Evolutionary conservation across 2,888 invertebrate species (phyloP).

Genomic region (Cremastobaeus sp.): DNA sequence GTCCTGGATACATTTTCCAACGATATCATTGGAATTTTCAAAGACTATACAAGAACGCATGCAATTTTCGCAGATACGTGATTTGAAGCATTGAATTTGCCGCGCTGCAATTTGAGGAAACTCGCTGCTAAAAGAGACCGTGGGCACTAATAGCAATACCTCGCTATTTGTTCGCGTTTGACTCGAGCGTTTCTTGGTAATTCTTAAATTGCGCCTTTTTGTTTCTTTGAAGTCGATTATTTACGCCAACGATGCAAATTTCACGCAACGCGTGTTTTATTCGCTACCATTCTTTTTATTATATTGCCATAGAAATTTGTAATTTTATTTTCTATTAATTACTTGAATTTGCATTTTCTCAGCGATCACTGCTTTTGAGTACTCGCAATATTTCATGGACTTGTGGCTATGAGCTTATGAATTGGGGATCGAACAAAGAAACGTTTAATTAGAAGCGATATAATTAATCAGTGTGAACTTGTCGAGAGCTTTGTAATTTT

Average conservation of each 20-base stretch:
- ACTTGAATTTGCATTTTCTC: too few species aligned
- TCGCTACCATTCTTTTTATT: too few species aligned
- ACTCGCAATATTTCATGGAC: too few species aligned
- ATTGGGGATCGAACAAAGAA: too few species aligned
- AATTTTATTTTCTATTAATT: too few species aligned
- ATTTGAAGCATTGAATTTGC: slow-evolving; percentile 42
- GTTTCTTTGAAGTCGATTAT: not conserved
- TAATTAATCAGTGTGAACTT: not conserved
- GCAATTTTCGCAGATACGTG: slow-evolving; percentile 51
- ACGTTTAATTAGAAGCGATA: not conserved
- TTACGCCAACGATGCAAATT: not conserved
- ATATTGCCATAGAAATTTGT: too few species aligned
- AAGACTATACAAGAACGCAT: slow-evolving; percentile 43
- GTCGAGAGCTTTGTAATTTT: not conserved
- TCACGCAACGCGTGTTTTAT: not conserved
- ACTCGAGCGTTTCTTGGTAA: not conserved
- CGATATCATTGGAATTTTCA: slow-evolving; percentile 50
- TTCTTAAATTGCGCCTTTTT: slow-evolving; percentile 1
- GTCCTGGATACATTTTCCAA: slow-evolving; percentile 54
- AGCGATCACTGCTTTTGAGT: too few species aligned
- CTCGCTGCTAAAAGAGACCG: slow-evolving; percentile 31
- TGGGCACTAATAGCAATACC: slow-evolving; percentile 27
- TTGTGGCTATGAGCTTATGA: too few species aligned
- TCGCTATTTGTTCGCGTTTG: slow-evolving; percentile 16
- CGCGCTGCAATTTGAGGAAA: slow-evolving; percentile 42